Conservation (phyloP, 1,140 invertebrate genomes). For the Rhyzopertha dominica region DNA sequence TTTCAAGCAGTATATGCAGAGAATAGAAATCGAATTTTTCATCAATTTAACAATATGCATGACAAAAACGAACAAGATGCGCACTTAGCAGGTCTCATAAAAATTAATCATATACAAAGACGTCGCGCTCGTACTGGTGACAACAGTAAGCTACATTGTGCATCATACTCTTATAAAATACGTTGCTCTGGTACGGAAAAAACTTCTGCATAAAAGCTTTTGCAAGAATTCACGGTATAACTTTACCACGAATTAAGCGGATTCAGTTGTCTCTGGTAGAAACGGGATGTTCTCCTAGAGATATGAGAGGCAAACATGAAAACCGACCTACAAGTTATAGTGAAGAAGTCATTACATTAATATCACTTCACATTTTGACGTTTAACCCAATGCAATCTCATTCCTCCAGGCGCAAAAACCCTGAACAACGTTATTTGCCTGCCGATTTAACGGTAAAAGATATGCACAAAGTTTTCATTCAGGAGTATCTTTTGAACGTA, state of each 20-base stretch:
- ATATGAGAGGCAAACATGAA: not conserved
- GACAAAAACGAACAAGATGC: constrained; percentile 3
- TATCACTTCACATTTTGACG: not conserved
- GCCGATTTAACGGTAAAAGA: constrained; percentile 7
- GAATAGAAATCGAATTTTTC: not conserved
- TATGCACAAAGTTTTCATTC: constrained; percentile 5
- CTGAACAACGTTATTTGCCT: not conserved
- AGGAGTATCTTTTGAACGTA: constrained; percentile 5
- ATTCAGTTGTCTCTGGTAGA: not conserved
- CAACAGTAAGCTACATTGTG: not conserved
- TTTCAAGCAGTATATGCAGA: not conserved
- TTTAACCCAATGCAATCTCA: constrained; percentile 6
- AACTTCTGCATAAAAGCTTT: not conserved
- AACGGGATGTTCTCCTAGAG: not conserved
- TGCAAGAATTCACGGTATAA: not conserved
- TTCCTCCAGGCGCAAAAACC: constrained; percentile 7
- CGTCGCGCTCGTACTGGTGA: not conserved
- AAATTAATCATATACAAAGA: not conserved
- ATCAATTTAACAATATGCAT: not conserved
- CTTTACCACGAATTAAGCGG: not conserved
- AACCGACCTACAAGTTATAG: not conserved
- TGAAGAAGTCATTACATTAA: not conserved
- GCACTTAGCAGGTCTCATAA: not conserved
- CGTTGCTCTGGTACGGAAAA: not conserved
- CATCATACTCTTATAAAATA: not conserved